Evolutionary conservation across 2,888 invertebrate genomes (phyloP).

Genomic region (Stratiomys singularior): DNA sequence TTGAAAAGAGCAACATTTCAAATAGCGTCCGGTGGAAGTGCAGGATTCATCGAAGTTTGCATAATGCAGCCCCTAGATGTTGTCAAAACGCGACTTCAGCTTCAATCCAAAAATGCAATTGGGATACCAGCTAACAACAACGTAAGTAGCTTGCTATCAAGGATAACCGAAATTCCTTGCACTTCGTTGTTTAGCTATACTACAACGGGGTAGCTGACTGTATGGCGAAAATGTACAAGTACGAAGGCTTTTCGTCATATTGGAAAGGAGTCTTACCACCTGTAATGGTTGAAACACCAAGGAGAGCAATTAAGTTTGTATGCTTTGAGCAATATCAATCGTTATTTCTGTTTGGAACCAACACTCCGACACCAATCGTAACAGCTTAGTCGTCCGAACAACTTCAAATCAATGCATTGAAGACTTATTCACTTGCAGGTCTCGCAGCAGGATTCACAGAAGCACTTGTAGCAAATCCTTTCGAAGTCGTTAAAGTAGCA

Average conservation of each 20-base stretch:
- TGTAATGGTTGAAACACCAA: slow-evolving; percentile 93
- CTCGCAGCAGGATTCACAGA: slow-evolving; percentile 91
- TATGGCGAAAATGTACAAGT: slow-evolving; percentile 85
- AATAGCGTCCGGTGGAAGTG: slow-evolving; percentile 82
- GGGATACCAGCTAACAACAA: neutral
- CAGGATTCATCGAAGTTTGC: slow-evolving; percentile 93
- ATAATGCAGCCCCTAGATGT: slow-evolving; percentile 97
- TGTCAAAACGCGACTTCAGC: slow-evolving; percentile 89
- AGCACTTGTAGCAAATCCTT: slow-evolving; percentile 90
- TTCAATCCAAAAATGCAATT: slow-evolving; percentile 59
- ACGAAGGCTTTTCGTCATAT: slow-evolving; percentile 85
- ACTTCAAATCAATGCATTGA: slow-evolving; percentile 58
- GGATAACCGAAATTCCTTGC: no score
- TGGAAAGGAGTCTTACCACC: slow-evolving; percentile 96
- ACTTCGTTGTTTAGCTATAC: slow-evolving; percentile 60
- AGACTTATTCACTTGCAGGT: slow-evolving; percentile 91
- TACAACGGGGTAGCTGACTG: slow-evolving; percentile 88
- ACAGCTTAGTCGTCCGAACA: slow-evolving; percentile 57
- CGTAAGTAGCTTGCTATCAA: neutral
- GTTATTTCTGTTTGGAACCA: slow-evolving; percentile 82
- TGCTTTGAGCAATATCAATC: slow-evolving; percentile 94
- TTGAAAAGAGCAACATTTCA: slow-evolving; percentile 60
- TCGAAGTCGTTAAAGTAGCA: slow-evolving; percentile 95
- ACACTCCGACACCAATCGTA: slow-evolving; percentile 80
- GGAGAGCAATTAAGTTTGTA: slow-evolving; percentile 93